phyloP scores from a whole-genome alignment of 2,113 vertebrate genomes.

The Notiomystis cincta region DNA sequence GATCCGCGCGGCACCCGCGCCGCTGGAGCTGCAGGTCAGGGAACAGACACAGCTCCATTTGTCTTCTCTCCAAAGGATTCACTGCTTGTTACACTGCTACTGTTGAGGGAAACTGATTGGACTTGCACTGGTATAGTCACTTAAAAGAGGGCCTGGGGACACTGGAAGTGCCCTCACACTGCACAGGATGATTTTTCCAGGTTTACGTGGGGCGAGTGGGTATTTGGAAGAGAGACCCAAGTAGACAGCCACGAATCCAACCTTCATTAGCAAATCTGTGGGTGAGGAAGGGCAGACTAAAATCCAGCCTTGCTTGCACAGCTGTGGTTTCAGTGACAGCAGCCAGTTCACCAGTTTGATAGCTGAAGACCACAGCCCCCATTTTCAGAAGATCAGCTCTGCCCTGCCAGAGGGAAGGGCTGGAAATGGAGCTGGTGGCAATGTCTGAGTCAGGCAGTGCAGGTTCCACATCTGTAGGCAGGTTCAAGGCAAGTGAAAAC shows the following conservation, averaged over 20 bases:
- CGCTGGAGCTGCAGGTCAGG: neutral
- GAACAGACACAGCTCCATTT: neutral
- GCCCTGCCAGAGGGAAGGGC: neutral
- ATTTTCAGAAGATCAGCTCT: neutral
- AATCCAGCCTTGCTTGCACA: neutral
- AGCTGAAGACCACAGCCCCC: neutral
- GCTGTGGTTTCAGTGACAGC: neutral
- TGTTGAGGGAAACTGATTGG: neutral
- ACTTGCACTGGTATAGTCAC: neutral
- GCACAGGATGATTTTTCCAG: neutral
- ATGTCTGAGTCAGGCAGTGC: neutral
- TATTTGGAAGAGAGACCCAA: neutral
- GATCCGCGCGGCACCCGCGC: neutral
- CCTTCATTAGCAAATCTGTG: neutral
- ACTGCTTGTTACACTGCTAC: constrained; percentile 5
- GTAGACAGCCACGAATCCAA: neutral
- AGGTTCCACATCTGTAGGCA: neutral
- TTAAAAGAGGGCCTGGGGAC: neutral
- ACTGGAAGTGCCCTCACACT: neutral
- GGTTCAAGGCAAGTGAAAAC: neutral
- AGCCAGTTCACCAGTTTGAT: neutral
- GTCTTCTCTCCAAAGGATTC: constrained; percentile 28
- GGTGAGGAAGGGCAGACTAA: neutral
- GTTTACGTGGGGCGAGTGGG: neutral
- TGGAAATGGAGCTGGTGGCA: neutral